A percentile compares a stretch with the other conserved stretches of the same genome.
Conservation (phyloP, 2,113 vertebrate genomes). For the Lamprologus sp. region DNA sequence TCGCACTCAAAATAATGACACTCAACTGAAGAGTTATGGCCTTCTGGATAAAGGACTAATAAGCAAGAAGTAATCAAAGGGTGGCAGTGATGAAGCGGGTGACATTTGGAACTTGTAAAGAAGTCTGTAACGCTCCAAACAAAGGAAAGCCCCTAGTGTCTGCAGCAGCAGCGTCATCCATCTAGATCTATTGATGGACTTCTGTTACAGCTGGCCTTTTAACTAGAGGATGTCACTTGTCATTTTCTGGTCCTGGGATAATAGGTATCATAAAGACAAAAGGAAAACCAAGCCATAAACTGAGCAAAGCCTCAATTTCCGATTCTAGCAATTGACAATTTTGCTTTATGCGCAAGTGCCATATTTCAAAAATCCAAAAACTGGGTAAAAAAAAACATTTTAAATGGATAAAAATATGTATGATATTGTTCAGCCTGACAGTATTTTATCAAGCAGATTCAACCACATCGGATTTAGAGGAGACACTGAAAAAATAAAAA, state of each 20-base stretch:
- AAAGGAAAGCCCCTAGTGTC: slow-evolving; percentile 16
- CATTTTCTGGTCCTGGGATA: slow-evolving; percentile 38
- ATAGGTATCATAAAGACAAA: slow-evolving; percentile 16
- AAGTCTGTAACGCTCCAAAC: slow-evolving; percentile 17
- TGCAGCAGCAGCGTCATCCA: slow-evolving; percentile 27
- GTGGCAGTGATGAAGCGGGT: slow-evolving; percentile 51
- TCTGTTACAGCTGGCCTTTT: slow-evolving; percentile 56
- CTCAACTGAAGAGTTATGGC: slow-evolving; percentile 36
- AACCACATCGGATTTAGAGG: not conserved
- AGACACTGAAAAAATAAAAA: not conserved
- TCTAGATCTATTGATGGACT: slow-evolving; percentile 50
- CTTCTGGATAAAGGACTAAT: slow-evolving; percentile 37
- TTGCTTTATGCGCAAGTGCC: not conserved
- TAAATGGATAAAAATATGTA: not conserved
- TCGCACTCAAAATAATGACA: slow-evolving; percentile 56
- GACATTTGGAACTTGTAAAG: slow-evolving; percentile 54
- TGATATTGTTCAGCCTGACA: not conserved
- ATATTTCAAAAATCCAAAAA: not conserved
- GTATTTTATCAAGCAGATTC: not conserved
- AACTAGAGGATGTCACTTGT: slow-evolving; percentile 33
- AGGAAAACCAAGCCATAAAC: not conserved
- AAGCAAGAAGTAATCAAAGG: slow-evolving; percentile 50
- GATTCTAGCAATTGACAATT: not conserved
- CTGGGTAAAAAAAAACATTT: accelerated
- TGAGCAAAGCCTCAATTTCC: not conserved